Evolutionary conservation across 2,888 invertebrate species (phyloP).

Genomic region (Leucozona laternaria): DNA sequence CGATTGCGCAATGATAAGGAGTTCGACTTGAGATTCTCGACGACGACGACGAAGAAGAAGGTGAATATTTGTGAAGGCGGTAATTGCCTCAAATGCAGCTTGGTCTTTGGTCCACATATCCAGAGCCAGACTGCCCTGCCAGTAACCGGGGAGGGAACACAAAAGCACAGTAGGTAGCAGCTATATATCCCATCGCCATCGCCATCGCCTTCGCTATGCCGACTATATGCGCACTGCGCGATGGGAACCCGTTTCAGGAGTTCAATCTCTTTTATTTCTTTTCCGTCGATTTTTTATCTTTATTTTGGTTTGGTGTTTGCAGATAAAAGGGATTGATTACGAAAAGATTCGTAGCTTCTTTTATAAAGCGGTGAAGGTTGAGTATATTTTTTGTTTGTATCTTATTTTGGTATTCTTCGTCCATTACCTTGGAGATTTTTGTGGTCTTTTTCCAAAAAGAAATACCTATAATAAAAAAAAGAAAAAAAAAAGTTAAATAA

Average conservation of each 20-base stretch:
- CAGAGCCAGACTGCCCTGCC: slow-evolving; percentile 19
- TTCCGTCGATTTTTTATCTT: slow-evolving; percentile 52
- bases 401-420: slow-evolving; percentile 21
- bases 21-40: slow-evolving; percentile 6
- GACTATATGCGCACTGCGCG: not conserved
- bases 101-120: slow-evolving; percentile 27
- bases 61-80: slow-evolving; percentile 73
- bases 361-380: slow-evolving; percentile 33
- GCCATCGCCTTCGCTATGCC: slow-evolving; percentile 12
- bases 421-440: slow-evolving; percentile 35
- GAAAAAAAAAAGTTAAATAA: slow-evolving; percentile 9
- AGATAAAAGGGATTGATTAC: slow-evolving; percentile 75
- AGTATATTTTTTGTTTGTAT: slow-evolving; percentile 8
- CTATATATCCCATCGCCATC: not conserved
- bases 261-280: slow-evolving; percentile 40
- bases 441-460: slow-evolving; percentile 31
- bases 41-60: slow-evolving; percentile 10
- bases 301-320: slow-evolving; percentile 66
- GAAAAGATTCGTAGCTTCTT: slow-evolving; percentile 57
- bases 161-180: slow-evolving; percentile 27
- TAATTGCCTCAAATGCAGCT: slow-evolving; percentile 63
- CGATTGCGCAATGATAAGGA: slow-evolving; percentile 67
- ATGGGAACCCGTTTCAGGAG: slow-evolving; percentile 61
- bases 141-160: not conserved
- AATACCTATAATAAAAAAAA: slow-evolving; percentile 4